These are phyloP conservation scores for Psettodes erumei DNA, from an alignment of 2,113 vertebrate species.

Conservation along the genomic window DNA sequence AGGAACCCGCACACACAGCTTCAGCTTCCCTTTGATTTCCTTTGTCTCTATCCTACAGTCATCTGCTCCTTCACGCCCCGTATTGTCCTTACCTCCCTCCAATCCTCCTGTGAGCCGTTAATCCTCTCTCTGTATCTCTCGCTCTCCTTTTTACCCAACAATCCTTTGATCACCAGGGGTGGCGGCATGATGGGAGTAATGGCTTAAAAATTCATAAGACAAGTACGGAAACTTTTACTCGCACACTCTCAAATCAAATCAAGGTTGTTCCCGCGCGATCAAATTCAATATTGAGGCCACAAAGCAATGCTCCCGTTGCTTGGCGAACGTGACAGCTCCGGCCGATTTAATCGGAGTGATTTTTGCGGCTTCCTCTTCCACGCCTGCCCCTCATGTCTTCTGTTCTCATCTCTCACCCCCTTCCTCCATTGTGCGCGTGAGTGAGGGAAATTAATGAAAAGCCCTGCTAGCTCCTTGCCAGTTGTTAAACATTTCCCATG, in stretches of 20 bases:
- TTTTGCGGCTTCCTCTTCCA: constrained; percentile 26
- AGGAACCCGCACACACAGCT: not conserved
- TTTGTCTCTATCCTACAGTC: constrained; percentile 36
- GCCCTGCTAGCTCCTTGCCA: constrained; percentile 26
- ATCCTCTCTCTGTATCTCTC: constrained; percentile 55
- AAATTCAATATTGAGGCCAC: not conserved
- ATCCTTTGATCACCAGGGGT: constrained; percentile 73
- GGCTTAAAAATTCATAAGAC: constrained; percentile 35
- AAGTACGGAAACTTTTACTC: constrained; percentile 36
- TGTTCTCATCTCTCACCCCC: constrained; percentile 1
- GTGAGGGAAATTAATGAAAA: constrained; percentile 56
- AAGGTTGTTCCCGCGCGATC: constrained; percentile 19
- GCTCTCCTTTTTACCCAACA: constrained; percentile 33
- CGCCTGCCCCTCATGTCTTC: constrained; percentile 11
- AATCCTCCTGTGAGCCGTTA: constrained; percentile 53
- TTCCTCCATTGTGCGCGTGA: constrained; percentile 9
- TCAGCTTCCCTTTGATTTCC: not conserved
- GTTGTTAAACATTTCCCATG: constrained; percentile 59
- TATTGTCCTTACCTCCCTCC: constrained; percentile 20
- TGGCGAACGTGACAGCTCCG: constrained; percentile 14
- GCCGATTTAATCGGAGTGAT: constrained; percentile 13
- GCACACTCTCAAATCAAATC: constrained; percentile 44
- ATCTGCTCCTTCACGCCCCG: constrained; percentile 29
- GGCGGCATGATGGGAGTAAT: constrained; percentile 54
- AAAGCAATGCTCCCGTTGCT: constrained; percentile 13